A percentile compares a stretch with the other conserved stretches of the same genome.
Conservation (phyloP, 2,888 invertebrate species). For the Glaucopsyche alexis region DNA sequence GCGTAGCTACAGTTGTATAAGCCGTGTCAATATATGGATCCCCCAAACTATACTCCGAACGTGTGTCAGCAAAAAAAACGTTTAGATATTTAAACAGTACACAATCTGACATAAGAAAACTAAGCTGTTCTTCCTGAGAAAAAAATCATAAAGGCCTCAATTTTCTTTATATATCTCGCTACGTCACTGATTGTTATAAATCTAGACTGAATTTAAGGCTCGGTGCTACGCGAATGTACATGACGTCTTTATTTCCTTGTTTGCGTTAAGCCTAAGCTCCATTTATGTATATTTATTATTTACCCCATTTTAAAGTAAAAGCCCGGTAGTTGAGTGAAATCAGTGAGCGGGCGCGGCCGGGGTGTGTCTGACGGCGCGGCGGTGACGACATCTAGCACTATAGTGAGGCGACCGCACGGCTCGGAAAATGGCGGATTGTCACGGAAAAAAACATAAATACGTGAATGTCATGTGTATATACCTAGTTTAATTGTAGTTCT, state of each 20-base stretch:
- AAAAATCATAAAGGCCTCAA: too few relatives aligned
- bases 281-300: constrained; percentile 2
- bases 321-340: background rate
- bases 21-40: too few relatives aligned
- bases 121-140: too few relatives aligned
- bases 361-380: background rate
- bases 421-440: background rate
- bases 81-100: too few relatives aligned
- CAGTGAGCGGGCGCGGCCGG: background rate
- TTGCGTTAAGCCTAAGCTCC: background rate
- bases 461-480: background rate
- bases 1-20: too few relatives aligned
- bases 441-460: background rate
- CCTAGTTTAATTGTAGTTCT: too few relatives aligned
- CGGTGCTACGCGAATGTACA: background rate
- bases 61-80: too few relatives aligned
- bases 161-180: too few relatives aligned
- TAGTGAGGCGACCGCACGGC: background rate
- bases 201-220: too few relatives aligned
- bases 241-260: background rate
- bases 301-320: constrained; percentile 1
- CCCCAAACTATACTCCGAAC: too few relatives aligned
- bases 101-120: too few relatives aligned
- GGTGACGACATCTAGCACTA: background rate
- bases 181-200: too few relatives aligned